A percentile compares a stretch with the other conserved stretches of the same genome.
Evolutionary conservation across 2,113 vertebrate species (phyloP).

Genomic region (Chaetops frenatus): DNA sequence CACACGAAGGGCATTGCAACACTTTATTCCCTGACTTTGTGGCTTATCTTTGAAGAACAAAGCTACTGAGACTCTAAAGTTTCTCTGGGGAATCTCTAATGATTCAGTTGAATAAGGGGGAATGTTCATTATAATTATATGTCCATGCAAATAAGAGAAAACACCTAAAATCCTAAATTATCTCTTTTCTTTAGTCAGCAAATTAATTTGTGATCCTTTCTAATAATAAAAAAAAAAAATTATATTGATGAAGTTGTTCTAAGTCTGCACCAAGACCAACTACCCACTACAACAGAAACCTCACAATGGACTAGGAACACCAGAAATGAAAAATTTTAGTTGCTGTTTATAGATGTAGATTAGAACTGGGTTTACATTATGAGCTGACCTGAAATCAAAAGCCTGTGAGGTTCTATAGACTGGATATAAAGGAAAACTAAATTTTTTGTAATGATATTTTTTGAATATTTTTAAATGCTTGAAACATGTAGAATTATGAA

Average conservation of each 20-base stretch:
- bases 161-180: background rate
- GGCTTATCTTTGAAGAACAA: background rate
- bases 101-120: background rate
- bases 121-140: background rate
- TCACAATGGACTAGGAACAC: background rate
- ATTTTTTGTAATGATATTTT: background rate
- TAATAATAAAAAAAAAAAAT: background rate
- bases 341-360: background rate
- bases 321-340: background rate
- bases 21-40: background rate
- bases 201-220: background rate
- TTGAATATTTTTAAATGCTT: background rate
- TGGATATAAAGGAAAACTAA: background rate
- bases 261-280: background rate
- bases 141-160: background rate
- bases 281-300: background rate
- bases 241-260: background rate
- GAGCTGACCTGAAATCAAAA: background rate
- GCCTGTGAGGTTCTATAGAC: background rate
- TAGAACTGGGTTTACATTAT: background rate
- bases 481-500: background rate
- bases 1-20: background rate
- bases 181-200: background rate
- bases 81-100: background rate
- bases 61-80: background rate